Base-by-base conservation (phyloP, 2,888 invertebrate species). In the Campoplex nolae region DNA sequence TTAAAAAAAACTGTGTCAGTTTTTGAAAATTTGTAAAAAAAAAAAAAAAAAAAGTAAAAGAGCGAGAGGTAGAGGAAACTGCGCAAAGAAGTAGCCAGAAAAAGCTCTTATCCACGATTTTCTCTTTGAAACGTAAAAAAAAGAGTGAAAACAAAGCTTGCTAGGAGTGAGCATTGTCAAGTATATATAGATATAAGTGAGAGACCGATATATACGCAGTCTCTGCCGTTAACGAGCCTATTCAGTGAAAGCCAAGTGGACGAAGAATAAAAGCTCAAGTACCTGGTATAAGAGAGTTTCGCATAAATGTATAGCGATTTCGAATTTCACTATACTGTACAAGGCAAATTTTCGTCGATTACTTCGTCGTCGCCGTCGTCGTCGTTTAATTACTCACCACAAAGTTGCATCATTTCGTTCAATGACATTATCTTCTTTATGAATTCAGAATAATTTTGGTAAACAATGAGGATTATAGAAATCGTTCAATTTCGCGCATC, bases 211-310 rank as follows among this genome's bases (percentile, higher is more conserved):
- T 71, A 71, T 75, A 83, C 18, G 28, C 32, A 80, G 77, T 54
- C 42, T 54, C 62, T 74, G 78, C 83, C 80, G 81, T 88, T 88
- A 88, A 88, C 86, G 86, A 88, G 79, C 82, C 88, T 88, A 88
- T 88, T 88, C 88, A 88, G 75, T 54, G 32, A 35, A 75, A 62
- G 85, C 81, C 83, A 86, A 84, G 88, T 80, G 76, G 70, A 62
- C 79, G 54, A 83, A 83, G 80, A 79, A 87, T 71, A 81, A 84
- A 84, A 74, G 71, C 28, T 42, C 54, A 78, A 83, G 83, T 79
- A 75, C 79, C 42, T 71, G 23, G 23, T 45, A 54, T 48, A 58
- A 67, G 51, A 51, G 75, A 81, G 45, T 42, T 62, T 28, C 42
- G 76, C 28, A 32, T 38, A 79, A 67, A 74, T 67, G 45, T 32